Conservation (phyloP, 2,888 invertebrate genomes). For the Drosophila neotestacea region DNA sequence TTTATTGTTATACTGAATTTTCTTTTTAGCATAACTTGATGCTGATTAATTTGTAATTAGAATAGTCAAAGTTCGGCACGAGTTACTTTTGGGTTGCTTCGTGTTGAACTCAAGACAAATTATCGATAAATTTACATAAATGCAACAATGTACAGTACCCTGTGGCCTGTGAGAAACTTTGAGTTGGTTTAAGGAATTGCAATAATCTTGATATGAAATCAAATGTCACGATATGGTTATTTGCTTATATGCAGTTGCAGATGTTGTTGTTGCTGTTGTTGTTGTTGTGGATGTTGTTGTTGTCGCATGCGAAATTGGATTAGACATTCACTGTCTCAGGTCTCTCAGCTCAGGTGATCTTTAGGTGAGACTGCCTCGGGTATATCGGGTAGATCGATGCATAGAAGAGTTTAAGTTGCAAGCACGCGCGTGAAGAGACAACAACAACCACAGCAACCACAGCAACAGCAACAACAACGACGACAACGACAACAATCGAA, state of each 20-base stretch:
- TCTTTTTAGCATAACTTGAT: not conserved
- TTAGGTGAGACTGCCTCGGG: slow-evolving; percentile 30
- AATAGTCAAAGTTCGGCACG: slow-evolving; percentile 5
- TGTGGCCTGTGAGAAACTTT: slow-evolving; percentile 20
- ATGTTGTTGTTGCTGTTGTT: slow-evolving; percentile 8
- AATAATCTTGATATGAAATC: slow-evolving; percentile 73
- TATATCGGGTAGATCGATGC: slow-evolving; percentile 33
- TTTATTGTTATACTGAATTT: no score
- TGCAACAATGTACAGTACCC: slow-evolving; percentile 13
- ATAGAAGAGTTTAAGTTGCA: slow-evolving; percentile 50
- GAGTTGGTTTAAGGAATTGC: slow-evolving; percentile 5
- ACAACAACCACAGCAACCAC: slow-evolving; percentile 49
- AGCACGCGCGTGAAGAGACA: slow-evolving; percentile 75
- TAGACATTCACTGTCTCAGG: slow-evolving; percentile 43
- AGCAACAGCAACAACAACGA: slow-evolving; percentile 28
- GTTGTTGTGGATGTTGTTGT: slow-evolving; percentile 6
- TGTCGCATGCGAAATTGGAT: slow-evolving; percentile 65
- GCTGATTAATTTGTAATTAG: slow-evolving; percentile 21
- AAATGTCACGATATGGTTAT: slow-evolving; percentile 78
- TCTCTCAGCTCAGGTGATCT: slow-evolving; percentile 62
- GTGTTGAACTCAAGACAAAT: slow-evolving; percentile 54
- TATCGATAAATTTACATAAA: slow-evolving; percentile 51
- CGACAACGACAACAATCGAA: slow-evolving; percentile 61
- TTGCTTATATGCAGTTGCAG: slow-evolving; percentile 42
- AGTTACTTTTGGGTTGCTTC: slow-evolving; percentile 3